These are phyloP conservation scores for Agonum fuliginosum DNA, from an alignment of 2,888 invertebrate genomes.

Conservation along the genomic window DNA sequence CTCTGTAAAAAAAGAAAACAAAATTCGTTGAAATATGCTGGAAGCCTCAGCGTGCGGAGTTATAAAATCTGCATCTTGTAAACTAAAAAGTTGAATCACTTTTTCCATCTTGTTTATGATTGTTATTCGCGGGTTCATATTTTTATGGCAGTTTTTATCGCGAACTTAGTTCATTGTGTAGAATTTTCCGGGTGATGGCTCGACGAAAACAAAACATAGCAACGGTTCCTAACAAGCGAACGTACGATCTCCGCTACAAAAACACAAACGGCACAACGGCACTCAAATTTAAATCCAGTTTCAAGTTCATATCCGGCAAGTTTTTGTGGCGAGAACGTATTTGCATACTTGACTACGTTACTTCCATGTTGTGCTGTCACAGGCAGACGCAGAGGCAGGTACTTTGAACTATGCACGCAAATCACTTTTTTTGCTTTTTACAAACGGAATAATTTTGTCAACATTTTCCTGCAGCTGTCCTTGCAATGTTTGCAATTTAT, in stretches of 20 bases:
- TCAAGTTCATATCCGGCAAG: slow-evolving; percentile 46
- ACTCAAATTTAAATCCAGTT: slow-evolving; percentile 50
- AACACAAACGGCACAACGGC: slow-evolving; percentile 29
- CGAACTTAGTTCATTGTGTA: slow-evolving; percentile 36
- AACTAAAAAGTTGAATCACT: slow-evolving; percentile 43
- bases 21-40: not conserved
- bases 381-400: too few species aligned
- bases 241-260: not conserved
- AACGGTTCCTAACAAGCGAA: slow-evolving; percentile 31
- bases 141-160: slow-evolving; percentile 44
- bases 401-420: slow-evolving; percentile 42
- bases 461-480: slow-evolving; percentile 20
- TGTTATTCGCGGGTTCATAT: slow-evolving; percentile 40
- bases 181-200: slow-evolving; percentile 8
- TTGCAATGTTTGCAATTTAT: slow-evolving; percentile 25
- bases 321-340: slow-evolving; percentile 44
- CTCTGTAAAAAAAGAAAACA: slow-evolving; percentile 1
- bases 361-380: slow-evolving; percentile 40
- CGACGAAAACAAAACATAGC: slow-evolving; percentile 33
- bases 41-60: not conserved
- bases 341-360: slow-evolving; percentile 44
- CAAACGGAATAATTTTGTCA: slow-evolving; percentile 32
- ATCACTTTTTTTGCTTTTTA: slow-evolving; percentile 36
- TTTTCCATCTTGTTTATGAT: slow-evolving; percentile 47
- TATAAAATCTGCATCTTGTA: slow-evolving; percentile 43